Evolutionary conservation across 1,140 invertebrate species (phyloP).

Genomic region (Cheumatopsyche charites): DNA sequence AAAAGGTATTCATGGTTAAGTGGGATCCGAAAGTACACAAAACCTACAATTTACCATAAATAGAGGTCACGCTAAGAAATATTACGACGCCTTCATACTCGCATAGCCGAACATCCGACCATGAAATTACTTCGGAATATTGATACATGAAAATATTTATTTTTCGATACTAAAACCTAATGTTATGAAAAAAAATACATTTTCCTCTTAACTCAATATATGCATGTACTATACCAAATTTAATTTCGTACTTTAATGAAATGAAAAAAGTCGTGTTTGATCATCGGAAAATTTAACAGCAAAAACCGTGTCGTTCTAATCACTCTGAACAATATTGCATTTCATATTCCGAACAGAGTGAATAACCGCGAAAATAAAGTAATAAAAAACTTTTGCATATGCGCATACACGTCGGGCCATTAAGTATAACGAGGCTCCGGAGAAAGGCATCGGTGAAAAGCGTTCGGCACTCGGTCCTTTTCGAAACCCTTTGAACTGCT

Average conservation of each 20-base stretch:
- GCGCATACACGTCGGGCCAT: background rate
- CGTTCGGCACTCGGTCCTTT: slow-evolving; percentile 7
- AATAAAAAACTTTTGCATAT: background rate
- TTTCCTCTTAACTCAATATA: too few relatives aligned
- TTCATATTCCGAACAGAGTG: background rate
- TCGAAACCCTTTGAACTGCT: slow-evolving; percentile 3
- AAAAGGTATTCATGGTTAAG: slow-evolving; percentile 28
- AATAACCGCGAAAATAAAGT: background rate
- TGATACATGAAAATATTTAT: too few relatives aligned
- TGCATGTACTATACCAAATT: too few relatives aligned
- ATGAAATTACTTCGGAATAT: background rate
- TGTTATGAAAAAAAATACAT: too few relatives aligned
- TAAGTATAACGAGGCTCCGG: slow-evolving; percentile 13
- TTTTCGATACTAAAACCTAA: too few relatives aligned
- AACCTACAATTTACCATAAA: slow-evolving; percentile 27
- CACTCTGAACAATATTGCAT: background rate
- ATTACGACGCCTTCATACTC: background rate
- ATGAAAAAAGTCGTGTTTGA: too few relatives aligned
- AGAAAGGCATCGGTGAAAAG: slow-evolving; percentile 1
- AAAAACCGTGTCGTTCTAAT: background rate
- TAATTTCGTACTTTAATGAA: too few relatives aligned
- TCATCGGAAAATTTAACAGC: background rate
- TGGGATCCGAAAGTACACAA: slow-evolving; percentile 25
- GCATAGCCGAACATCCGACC: background rate
- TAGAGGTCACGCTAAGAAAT: slow-evolving; percentile 23